Evolutionary conservation across 2,888 invertebrate genomes (phyloP), one percentile per base, ranked within the genome.

Genomic region (Tyria jacobaeae): DNA sequence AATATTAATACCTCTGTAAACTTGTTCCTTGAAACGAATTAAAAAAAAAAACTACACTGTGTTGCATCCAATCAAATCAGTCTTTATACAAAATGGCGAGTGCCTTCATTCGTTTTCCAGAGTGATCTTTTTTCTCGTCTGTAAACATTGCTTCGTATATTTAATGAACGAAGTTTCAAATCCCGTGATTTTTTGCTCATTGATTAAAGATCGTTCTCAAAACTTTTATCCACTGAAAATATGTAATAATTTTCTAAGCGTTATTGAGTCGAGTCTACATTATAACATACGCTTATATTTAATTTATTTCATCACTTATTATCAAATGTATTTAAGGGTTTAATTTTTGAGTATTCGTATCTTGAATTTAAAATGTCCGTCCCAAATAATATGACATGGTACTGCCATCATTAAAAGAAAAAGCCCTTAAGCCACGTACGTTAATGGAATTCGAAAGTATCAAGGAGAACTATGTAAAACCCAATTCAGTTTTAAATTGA

Each of bases 151-250:
- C 58, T 51, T 10, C 47, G 50, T 49, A 47, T 52, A 50, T 62
- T 68, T 66, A 74, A 74, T 73, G 65, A 75, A 75, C 74, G 66
- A 68, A 68, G 70, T 70, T n/a, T 75, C 35, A 27, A 34, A 57
- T 52, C 48, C 57, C 52, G 53, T 48, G 57, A 65, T 70, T 44
- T 67, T 62, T 31, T n/a, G n/a, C n/a, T n/a, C n/a, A n/a, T n/a
- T n/a, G n/a, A n/a, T n/a, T n/a, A n/a, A n/a, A n/a, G n/a, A n/a
- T n/a, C n/a, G n/a, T n/a, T 62, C 59, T 59, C 1, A 17, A 31
- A 15, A 2, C 12, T 21, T 15, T 55, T 55, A 44, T 15, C 15
- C 21, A 25, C 14, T 27, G 9, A 50, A 21, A 27, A n/a, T n/a
- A n/a, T n/a, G 21, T 1, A 21, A 57, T 17, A 7, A 15, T 44